Evolutionary conservation across 2,113 vertebrate genomes (phyloP).

Genomic region (Trematomus loennbergii): DNA sequence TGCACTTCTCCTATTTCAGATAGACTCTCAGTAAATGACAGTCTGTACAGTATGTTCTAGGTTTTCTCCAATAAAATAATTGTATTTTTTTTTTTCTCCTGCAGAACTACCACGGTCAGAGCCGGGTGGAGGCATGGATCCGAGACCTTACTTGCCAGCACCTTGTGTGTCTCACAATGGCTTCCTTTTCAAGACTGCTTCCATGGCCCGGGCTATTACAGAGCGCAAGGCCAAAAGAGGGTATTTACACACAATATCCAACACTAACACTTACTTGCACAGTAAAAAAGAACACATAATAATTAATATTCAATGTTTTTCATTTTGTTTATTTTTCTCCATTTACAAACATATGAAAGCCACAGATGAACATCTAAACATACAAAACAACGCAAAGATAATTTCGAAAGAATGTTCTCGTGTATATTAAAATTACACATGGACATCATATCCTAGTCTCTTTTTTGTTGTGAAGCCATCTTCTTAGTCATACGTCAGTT

Average conservation of each 20-base stretch:
- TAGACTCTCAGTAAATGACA: neutral
- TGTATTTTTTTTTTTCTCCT: neutral
- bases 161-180: conserved; percentile 90
- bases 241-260: conserved; percentile 67
- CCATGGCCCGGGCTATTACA: conserved; percentile 86
- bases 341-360: no score
- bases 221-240: conserved; percentile 90
- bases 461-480: neutral
- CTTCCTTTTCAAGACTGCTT: conserved; percentile 93
- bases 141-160: conserved; percentile 82
- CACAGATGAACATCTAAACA: no score
- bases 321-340: no score
- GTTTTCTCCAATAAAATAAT: neutral
- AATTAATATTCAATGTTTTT: no score
- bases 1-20: neutral
- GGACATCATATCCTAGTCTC: no score
- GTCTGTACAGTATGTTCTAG: neutral
- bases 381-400: no score
- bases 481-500: neutral
- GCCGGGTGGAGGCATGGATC: conserved; percentile 71
- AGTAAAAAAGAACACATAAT: neutral
- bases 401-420: no score
- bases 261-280: neutral
- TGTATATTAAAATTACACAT: no score
- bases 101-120: conserved; percentile 89